Evolutionary conservation across 2,113 vertebrate genomes (phyloP).

Genomic region (Ageneiosus marmoratus): DNA sequence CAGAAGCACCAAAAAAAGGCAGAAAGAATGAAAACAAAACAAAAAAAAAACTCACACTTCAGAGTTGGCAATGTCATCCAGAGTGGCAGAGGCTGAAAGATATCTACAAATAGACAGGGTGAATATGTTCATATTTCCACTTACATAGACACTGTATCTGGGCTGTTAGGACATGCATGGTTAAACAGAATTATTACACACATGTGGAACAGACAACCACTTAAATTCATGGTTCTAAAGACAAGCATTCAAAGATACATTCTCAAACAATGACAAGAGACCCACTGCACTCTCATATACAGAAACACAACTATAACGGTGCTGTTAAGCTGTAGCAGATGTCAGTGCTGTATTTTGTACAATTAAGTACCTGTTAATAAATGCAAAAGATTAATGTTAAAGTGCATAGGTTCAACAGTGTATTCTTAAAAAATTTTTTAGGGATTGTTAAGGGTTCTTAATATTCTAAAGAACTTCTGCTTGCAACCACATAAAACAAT

Average conservation of each 20-base stretch:
- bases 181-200: neutral
- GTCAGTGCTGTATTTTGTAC: too few species aligned
- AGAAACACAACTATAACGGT: neutral
- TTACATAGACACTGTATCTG: conserved; percentile 10
- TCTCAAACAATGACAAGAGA: neutral
- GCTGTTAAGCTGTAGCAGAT: too few species aligned
- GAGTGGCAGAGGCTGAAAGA: conserved; percentile 83
- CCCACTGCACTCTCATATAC: neutral
- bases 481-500: too few species aligned
- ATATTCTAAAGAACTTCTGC: too few species aligned
- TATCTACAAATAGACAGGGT: conserved; percentile 84
- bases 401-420: too few species aligned
- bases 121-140: conserved; percentile 59
- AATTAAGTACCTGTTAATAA: too few species aligned
- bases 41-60: conserved; percentile 82
- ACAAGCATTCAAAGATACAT: neutral
- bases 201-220: neutral
- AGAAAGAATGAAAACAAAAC: conserved; percentile 30
- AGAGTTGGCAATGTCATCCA: conserved; percentile 84
- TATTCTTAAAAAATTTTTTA: too few species aligned
- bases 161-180: neutral
- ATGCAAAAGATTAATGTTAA: too few species aligned
- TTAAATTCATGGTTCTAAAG: neutral
- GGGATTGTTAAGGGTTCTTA: too few species aligned
- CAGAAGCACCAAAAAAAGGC: neutral